A percentile compares a stretch with the other conserved stretches of the same genome.
Conservation (phyloP, 2,888 invertebrate genomes). For the Temnothorax ravouxi region DNA sequence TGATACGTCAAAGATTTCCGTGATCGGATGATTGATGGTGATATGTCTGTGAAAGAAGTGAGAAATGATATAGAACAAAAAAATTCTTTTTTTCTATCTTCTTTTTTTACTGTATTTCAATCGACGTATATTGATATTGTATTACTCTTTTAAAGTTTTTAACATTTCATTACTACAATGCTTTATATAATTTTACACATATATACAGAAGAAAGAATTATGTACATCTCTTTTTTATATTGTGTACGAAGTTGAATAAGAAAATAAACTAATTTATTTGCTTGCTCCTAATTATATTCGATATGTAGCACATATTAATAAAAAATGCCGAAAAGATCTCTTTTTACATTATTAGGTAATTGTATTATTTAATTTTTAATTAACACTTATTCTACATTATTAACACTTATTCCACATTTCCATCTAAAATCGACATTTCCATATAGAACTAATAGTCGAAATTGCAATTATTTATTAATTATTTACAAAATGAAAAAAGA, state of each 20-base stretch:
- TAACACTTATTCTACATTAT: background rate
- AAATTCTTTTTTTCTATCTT: background rate
- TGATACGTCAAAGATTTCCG: conserved; percentile 22
- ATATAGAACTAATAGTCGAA: background rate
- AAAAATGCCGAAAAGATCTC: background rate
- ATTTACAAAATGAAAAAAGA: background rate
- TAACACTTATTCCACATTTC: background rate
- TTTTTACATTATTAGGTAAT: background rate
- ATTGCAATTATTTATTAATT: background rate
- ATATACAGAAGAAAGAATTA: background rate
- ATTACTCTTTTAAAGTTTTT: background rate
- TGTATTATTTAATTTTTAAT: background rate
- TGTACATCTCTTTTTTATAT: background rate
- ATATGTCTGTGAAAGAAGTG: background rate
- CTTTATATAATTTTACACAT: background rate
- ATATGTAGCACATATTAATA: background rate
- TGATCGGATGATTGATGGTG: conserved; percentile 1
- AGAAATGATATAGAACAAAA: background rate
- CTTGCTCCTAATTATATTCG: background rate
- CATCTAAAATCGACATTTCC: background rate
- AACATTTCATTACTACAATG: background rate
- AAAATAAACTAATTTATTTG: background rate
- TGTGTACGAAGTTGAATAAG: background rate
- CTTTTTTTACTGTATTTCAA: background rate
- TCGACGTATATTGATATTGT: background rate